These are phyloP conservation scores for Graptemys geographica DNA, from an alignment of 2,797 vertebrate species.

Conservation along the genomic window DNA sequence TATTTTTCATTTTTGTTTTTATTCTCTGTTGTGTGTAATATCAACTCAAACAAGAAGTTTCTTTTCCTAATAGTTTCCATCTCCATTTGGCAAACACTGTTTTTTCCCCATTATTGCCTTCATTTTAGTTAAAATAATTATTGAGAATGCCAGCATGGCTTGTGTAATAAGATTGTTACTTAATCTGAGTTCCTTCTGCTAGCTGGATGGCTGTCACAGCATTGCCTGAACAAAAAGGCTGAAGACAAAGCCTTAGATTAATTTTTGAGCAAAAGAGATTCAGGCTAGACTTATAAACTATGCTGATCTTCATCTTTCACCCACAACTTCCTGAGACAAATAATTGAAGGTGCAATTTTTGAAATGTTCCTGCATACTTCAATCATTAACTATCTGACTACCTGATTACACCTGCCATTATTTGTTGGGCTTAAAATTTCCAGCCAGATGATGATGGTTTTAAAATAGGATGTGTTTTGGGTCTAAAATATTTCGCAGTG, in stretches of 20 bases:
- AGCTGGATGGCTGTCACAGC: conserved; percentile 39
- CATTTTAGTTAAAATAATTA: conserved; percentile 61
- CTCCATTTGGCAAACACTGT: conserved; percentile 51
- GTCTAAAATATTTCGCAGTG: not conserved
- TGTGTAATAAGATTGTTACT: conserved; percentile 52
- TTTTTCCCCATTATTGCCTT: conserved; percentile 53
- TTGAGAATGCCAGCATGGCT: conserved; percentile 16
- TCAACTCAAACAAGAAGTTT: conserved; percentile 40
- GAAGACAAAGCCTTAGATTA: conserved; percentile 39
- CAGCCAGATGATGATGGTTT: not conserved
- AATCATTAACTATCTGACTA: not conserved
- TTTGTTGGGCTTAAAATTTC: conserved; percentile 16
- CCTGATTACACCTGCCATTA: conserved; percentile 8
- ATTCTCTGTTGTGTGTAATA: conserved; percentile 38
- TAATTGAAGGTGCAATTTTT: not conserved
- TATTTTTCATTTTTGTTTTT: conserved; percentile 59
- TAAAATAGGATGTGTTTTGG: not conserved
- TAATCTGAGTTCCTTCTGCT: conserved; percentile 22
- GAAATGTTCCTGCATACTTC: not conserved
- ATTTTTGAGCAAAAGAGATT: conserved; percentile 15
- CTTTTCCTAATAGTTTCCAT: conserved; percentile 56
- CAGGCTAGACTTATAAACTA: conserved; percentile 25
- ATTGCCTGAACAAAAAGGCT: conserved; percentile 53
- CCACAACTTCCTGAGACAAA: not conserved
- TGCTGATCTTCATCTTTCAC: not conserved